Percentiles rank a stretch among this genome's conserved stretches.
phyloP scores from a whole-genome alignment of 2,113 vertebrate genomes.

The Cygnus buccinator region DNA sequence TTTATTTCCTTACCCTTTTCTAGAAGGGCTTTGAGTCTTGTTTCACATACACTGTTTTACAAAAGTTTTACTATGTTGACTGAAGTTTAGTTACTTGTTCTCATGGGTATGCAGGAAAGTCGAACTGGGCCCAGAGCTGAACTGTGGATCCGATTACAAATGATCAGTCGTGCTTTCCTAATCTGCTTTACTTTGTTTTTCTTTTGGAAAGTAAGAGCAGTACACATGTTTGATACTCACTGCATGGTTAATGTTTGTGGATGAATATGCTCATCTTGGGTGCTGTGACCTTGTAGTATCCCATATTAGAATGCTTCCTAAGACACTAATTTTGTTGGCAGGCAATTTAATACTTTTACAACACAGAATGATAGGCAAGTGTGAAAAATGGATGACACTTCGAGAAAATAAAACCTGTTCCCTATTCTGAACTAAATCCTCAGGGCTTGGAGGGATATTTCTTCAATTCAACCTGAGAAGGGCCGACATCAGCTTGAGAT shows the following conservation, averaged over 20 bases:
- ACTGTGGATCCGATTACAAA: not conserved
- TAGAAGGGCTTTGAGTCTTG: not conserved
- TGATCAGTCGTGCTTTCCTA: not conserved
- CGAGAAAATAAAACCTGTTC: not conserved
- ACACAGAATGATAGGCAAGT: not conserved
- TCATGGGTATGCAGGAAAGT: not conserved
- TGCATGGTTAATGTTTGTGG: not conserved
- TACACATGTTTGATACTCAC: not conserved
- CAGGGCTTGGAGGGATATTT: not conserved
- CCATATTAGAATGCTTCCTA: accelerated
- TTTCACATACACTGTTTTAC: not conserved
- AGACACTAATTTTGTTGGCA: not conserved
- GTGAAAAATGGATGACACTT: not conserved
- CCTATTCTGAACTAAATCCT: not conserved
- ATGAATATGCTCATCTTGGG: accelerated
- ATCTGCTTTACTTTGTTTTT: not conserved
- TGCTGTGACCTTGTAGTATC: not conserved
- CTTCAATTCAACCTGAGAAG: not conserved
- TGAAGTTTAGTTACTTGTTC: not conserved
- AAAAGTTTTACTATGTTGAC: not conserved
- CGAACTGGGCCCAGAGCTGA: not conserved
- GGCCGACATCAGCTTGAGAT: not conserved
- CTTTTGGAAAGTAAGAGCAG: not conserved
- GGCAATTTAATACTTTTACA: not conserved
- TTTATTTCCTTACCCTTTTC: not conserved